These are phyloP conservation scores for Poeciliopsis prolifica DNA, from an alignment of 2,113 vertebrate species.

Conservation along the genomic window DNA sequence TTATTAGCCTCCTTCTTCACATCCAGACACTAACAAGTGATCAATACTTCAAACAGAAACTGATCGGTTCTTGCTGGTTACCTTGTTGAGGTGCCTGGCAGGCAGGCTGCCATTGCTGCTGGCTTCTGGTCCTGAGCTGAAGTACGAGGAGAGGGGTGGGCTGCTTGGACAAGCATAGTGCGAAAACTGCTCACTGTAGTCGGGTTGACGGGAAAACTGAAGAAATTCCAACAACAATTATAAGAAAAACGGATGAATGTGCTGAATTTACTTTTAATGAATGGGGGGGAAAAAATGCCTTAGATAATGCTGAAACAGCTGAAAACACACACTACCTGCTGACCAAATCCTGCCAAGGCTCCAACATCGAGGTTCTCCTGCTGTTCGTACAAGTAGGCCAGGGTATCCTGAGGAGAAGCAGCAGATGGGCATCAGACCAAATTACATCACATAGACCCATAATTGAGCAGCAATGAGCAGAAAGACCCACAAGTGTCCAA, in stretches of 20 bases:
- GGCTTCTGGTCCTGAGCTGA: conserved; percentile 80
- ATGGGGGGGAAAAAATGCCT: neutral
- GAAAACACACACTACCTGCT: conserved; percentile 73
- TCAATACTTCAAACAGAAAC: conserved; percentile 13
- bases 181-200: conserved; percentile 77
- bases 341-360: conserved; percentile 75
- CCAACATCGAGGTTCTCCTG: conserved; percentile 74
- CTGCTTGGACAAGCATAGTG: conserved; percentile 77
- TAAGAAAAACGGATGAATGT: neutral
- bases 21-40: conserved; percentile 6
- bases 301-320: neutral
- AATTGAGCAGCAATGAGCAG: conserved; percentile 9
- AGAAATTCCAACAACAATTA: conserved; percentile 8
- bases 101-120: conserved; percentile 71
- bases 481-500: neutral
- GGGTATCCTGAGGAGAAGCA: conserved; percentile 76
- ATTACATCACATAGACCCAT: neutral
- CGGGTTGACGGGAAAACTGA: conserved; percentile 58
- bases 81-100: conserved; percentile 86
- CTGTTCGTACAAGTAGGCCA: conserved; percentile 81
- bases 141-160: conserved; percentile 84
- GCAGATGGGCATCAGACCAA: conserved; percentile 27
- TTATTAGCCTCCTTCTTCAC: neutral
- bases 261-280: neutral
- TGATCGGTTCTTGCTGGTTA: conserved; percentile 46